Conservation (phyloP, 2,797 vertebrate genomes). For the Chiroxiphia lanceolata region DNA sequence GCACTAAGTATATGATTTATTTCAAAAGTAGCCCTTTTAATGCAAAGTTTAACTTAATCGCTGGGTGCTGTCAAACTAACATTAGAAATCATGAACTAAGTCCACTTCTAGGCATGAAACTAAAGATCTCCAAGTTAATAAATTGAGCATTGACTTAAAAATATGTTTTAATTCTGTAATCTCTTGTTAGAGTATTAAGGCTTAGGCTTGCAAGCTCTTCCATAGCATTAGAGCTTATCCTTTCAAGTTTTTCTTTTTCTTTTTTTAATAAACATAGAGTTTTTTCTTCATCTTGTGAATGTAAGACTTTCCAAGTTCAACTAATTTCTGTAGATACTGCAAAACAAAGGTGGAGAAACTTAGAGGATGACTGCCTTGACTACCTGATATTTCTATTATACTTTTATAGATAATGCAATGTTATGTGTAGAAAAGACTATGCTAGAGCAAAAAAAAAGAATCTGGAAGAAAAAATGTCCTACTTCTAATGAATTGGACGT, state of each 20-base stretch:
- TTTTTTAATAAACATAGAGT: background rate
- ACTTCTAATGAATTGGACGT: background rate
- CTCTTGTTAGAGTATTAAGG: background rate
- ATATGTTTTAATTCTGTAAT: background rate
- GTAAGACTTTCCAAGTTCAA: background rate
- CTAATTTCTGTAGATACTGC: background rate
- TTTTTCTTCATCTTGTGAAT: background rate
- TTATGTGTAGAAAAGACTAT: background rate
- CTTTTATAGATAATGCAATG: background rate
- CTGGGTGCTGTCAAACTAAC: background rate
- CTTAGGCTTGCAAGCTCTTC: background rate
- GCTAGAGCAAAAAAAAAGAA: background rate
- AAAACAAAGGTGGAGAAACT: background rate
- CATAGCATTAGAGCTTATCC: background rate
- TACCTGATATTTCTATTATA: background rate
- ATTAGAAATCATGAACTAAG: background rate
- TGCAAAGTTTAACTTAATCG: background rate
- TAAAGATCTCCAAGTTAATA: background rate
- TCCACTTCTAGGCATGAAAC: background rate
- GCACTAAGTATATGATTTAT: background rate
- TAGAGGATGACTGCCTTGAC: background rate
- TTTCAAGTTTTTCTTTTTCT: background rate
- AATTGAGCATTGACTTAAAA: background rate
- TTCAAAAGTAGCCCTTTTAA: background rate
- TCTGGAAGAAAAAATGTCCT: background rate